Evolutionary conservation across 2,888 invertebrate genomes (phyloP), one percentile per base, ranked within the genome.

Genomic region (Scelioninae gen. 2): DNA sequence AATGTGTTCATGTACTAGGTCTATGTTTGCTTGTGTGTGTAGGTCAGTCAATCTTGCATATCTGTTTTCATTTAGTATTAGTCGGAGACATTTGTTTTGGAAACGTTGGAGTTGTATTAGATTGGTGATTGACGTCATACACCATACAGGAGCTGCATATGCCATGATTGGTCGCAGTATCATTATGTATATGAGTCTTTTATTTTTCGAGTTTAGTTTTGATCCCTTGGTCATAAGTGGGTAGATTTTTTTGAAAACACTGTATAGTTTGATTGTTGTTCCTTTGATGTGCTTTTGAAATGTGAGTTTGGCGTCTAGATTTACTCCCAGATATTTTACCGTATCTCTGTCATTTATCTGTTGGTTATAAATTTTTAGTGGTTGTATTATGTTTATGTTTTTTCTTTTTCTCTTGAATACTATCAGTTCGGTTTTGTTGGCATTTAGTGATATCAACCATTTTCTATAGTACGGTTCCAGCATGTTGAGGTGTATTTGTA

Each of bases 181-280:
- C 41, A 67, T 70, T 58, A 55, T 61, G 11, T 81, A 81, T 7
- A 81, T 75, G 6, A 79, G 7, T 71, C 60, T 70, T 72, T 81
- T 80, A 15, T 81, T 81, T 1, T 31, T 28, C 16, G 0, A 1
- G 3, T 28, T 46, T 13, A 46, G n/a, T 2, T 25, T 33, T 19
- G 77, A 78, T 2, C 69, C 64, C 10, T 67, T 61, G 0, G 39
- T 48, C 57, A 81, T 43, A 13, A 80, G 33, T 13, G 79, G 73
- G 41, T 79, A 80, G 6, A 80, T 5, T 41, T 76, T 77, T 52
- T 58, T 74, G 3, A 55, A 46, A 0, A 75, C 61, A 2, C 22
- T 28, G 10, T 75, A 72, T 1, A 67, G 60, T 76, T 79, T 80
- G 28, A 46, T 60, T 0, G 75, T 41, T 0, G 18, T 58, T 63